Evolutionary conservation across 2,888 invertebrate genomes (phyloP), one percentile per base, ranked within the genome.

Genomic region (Nomada hirtipes): DNA sequence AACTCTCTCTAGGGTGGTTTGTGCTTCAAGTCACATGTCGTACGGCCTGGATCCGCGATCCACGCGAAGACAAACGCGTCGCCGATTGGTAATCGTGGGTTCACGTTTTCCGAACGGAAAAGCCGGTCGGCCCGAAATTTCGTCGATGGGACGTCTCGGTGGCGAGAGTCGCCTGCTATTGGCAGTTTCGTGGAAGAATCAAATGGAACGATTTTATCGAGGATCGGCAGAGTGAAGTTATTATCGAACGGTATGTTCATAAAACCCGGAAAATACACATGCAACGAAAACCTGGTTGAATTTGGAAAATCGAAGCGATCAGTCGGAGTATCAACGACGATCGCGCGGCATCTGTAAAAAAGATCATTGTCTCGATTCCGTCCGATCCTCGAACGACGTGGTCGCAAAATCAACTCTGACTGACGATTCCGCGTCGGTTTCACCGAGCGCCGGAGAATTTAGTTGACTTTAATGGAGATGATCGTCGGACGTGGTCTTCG

Each of bases 241-340:
- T 29, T 47, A 20, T 68, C 9, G 29, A 52, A 7, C 61, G 18
- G 61, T 47, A 13, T 20, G 70, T 15, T 60, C 44, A 0, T 29
- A 64, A 61, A 0, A 1, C 10, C 29, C 47, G 23, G 72, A 65
- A 26, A 9, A 69, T 63, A 53, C n/a, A n/a, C n/a, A 4, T 20
- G 4, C 0, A 47, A 67, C 57, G 18, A 4, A 61, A 26, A 68
- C 13, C 42, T 50, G 29, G 64, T 26, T 13, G n/a, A 36, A 20
- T 71, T 61, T 10, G 7, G 7, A 36, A 18, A 0, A 52, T 72
- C 36, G 75, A 18, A 4, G 50, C 79, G 63, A 85, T 78, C 86
- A 4, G 69, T 69, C 82, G 86, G 86, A 80, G 85, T 80, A 64
- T 86, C 86, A 23, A 86, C 84, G 85, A 80, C 82, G 85, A 74